Evolutionary conservation across 2,797 vertebrate species (phyloP), one percentile per base, ranked within the genome.

Genomic region (Melanotaenia parkinsoni): DNA sequence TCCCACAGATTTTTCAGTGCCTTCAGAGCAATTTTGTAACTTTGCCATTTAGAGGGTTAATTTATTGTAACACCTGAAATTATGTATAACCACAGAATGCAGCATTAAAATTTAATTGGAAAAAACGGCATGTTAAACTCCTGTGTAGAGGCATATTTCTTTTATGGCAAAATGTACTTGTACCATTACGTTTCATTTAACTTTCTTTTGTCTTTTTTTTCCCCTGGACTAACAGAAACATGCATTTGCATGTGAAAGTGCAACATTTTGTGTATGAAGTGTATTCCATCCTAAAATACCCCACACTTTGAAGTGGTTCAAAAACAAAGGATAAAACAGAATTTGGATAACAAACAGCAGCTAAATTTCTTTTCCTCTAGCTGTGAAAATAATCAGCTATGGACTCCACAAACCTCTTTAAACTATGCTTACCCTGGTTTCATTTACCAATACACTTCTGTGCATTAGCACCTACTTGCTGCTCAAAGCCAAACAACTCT

Each of bases 361-460:
- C 63, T 79, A 58, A 30, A 75, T 82, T 80, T 80, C 6, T 80
- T 81, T 77, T 67, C 32, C 53, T 45, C 64, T 40, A 70, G 75
- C 80, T 81, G 78, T 81, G 74, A 87, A 84, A 79, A 72, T 83
- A 74, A 86, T 86, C 84, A 82, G 73, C 79, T 59, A 70, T 79
- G 67, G 81, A 76, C 74, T 74, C 71, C 35, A 35, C 47, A 16
- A 59, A 77, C 67, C 68, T 81, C n/a, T 6, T 72, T 88, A 80
- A 89, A 79, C 83, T 80, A 75, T 74, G 59, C 68, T 87, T 83
- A 75, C 84, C 83, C 76, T 67, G 63, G 70, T 62, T 84, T 91
- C 74, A 63, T 58, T 81, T 66, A 60, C 61, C 69, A 77, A 61
- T 70, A 51, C 63, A 70, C 70, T 58, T 59, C 47, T 63, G 69